phyloP scores from a whole-genome alignment of 2,888 invertebrate genomes.

The Cheilosia impressa region DNA sequence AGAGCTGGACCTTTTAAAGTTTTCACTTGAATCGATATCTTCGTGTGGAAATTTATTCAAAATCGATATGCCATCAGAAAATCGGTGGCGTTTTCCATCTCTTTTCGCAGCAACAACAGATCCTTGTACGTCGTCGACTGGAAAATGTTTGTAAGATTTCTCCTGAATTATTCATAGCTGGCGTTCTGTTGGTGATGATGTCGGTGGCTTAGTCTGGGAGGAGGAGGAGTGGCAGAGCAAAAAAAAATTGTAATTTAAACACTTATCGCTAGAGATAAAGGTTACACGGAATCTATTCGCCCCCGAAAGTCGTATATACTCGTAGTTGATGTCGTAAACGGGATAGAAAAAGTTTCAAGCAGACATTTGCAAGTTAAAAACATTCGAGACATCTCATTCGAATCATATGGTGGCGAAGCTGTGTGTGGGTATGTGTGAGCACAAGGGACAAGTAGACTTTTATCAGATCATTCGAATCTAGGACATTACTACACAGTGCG shows the following conservation, averaged over 20 bases:
- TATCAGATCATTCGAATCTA: conserved; percentile 74
- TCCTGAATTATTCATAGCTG: conserved; percentile 72
- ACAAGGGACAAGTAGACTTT: conserved; percentile 6
- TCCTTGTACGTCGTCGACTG: conserved; percentile 47
- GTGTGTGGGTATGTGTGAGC: background rate
- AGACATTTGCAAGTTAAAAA: conserved; percentile 68
- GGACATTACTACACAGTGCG: conserved; percentile 47
- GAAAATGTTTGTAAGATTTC: conserved; percentile 60
- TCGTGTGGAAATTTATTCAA: conserved; percentile 65
- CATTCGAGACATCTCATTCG: conserved; percentile 53
- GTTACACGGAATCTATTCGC: conserved; percentile 29
- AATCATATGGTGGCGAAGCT: conserved; percentile 20
- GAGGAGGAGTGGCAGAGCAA: conserved; percentile 38
- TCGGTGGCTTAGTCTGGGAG: conserved; percentile 25
- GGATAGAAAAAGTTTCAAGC: conserved; percentile 19
- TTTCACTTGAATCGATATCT: conserved; percentile 62
- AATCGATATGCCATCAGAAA: conserved; percentile 61
- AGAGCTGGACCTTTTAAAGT: conserved; percentile 53
- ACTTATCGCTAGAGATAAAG: conserved; percentile 71
- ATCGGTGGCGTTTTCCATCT: conserved; percentile 44
- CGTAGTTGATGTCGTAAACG: conserved; percentile 29
- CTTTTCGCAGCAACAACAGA: conserved; percentile 56
- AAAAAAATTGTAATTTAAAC: conserved; percentile 74
- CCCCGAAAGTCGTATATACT: conserved; percentile 12
- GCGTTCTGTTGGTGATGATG: conserved; percentile 20